Percentiles rank a stretch among this genome's conserved stretches.
Conservation (phyloP, 64 coral and sea anemone genomes). For the Montipora efflorescens region DNA sequence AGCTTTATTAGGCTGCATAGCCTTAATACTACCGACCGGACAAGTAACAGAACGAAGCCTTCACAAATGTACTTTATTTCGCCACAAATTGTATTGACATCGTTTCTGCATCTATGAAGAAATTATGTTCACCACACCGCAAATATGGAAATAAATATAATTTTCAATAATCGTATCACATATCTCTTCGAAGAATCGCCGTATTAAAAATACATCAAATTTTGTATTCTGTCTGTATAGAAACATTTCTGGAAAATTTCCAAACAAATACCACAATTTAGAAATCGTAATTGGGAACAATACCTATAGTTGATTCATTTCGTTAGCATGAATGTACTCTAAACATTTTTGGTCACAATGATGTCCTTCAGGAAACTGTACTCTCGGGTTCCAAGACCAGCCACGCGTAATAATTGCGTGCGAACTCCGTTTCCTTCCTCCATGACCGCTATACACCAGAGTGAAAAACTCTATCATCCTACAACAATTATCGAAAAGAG, state of each 20-base stretch:
- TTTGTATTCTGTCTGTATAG: not conserved
- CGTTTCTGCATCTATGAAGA: not conserved
- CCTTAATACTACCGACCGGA: not conserved
- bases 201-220: not conserved
- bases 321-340: not conserved
- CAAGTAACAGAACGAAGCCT: not conserved
- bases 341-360: not conserved
- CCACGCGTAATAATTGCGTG: too few relatives aligned
- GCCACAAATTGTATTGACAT: not conserved
- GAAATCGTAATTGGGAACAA: not conserved
- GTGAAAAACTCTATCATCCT: too few relatives aligned
- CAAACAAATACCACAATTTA: not conserved
- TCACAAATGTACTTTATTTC: not conserved
- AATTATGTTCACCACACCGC: not conserved
- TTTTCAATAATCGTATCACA: not conserved
- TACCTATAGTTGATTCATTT: not conserved
- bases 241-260: not conserved
- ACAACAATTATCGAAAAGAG: not conserved
- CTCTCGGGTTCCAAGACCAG: too few relatives aligned
- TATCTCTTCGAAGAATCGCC: not conserved
- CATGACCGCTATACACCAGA: too few relatives aligned
- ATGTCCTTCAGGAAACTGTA: not conserved
- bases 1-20: too few relatives aligned
- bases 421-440: too few relatives aligned
- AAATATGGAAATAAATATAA: constrained; percentile 11